Percentiles rank a stretch among this genome's conserved stretches.
Conservation (phyloP, 2,113 vertebrate genomes). For the Onychostoma macrolepis region DNA sequence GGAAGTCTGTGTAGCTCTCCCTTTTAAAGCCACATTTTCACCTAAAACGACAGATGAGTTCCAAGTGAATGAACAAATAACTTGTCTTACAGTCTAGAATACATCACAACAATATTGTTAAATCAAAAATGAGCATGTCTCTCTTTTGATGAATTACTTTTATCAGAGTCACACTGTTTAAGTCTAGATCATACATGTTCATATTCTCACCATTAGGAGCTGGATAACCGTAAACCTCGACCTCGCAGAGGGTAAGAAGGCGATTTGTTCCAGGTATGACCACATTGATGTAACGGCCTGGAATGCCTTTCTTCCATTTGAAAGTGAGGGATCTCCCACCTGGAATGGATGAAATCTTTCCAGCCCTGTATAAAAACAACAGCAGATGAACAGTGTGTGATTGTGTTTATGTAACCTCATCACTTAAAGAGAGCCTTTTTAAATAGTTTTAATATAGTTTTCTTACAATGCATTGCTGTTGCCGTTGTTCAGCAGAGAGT, state of each 20-base stretch:
- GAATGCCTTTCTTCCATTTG: conserved; percentile 34
- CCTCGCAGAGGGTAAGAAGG: conserved; percentile 45
- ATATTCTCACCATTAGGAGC: conserved; percentile 32
- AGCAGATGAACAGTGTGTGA: not conserved
- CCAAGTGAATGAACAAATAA: no score
- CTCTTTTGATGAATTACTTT: not conserved
- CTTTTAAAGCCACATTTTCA: conserved; percentile 42
- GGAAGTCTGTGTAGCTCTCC: conserved; percentile 23
- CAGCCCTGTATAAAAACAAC: conserved; percentile 9
- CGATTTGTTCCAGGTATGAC: not conserved
- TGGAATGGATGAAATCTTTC: conserved; percentile 40
- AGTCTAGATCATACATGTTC: not conserved
- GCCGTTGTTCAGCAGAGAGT: conserved; percentile 32
- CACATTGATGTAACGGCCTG: conserved; percentile 43
- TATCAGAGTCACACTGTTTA: not conserved
- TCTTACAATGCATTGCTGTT: conserved; percentile 42
- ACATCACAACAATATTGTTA: no score
- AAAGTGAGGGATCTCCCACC: conserved; percentile 43
- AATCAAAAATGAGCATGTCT: no score
- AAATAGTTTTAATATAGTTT: not conserved
- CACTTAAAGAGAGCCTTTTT: not conserved
- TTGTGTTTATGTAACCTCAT: not conserved
- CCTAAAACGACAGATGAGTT: not conserved
- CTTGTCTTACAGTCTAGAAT: no score
- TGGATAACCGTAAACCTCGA: conserved; percentile 50